phyloP scores from a whole-genome alignment of 2,797 vertebrate genomes.

The Sternotherus odoratus region DNA sequence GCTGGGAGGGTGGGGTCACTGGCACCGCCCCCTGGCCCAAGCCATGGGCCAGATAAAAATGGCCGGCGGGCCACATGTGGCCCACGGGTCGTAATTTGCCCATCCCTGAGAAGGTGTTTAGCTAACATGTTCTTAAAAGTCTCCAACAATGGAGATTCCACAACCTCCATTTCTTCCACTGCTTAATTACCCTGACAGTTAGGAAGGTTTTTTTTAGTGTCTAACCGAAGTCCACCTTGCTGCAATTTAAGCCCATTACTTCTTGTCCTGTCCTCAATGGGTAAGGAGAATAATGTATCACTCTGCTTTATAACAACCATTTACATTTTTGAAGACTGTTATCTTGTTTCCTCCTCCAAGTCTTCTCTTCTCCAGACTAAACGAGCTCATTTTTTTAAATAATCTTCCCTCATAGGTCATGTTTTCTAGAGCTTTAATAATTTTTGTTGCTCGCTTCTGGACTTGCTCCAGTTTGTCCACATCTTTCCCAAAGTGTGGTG shows the following conservation, averaged over 20 bases:
- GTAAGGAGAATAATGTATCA: background rate
- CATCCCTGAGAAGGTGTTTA: background rate
- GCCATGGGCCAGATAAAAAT: too few species aligned
- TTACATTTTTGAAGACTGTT: background rate
- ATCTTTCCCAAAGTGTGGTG: background rate
- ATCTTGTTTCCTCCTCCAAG: background rate
- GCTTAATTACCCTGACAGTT: background rate
- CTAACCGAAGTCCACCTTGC: background rate
- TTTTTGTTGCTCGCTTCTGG: background rate
- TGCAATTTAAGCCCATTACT: background rate
- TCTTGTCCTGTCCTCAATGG: background rate
- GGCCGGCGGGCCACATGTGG: too few species aligned
- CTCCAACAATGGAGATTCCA: background rate
- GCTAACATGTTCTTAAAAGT: background rate
- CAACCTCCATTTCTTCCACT: background rate
- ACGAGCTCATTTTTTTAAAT: background rate
- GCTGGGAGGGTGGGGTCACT: too few species aligned
- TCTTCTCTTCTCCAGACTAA: background rate
- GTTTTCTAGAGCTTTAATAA: background rate
- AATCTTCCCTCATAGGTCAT: background rate
- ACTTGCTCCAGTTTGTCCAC: background rate
- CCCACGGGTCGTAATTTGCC: too few species aligned
- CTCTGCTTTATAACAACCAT: background rate
- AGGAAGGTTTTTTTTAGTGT: background rate
- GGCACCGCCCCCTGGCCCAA: too few species aligned